These are phyloP conservation scores for Andrena dorsata DNA, from an alignment of 2,888 invertebrate genomes.

Conservation along the genomic window DNA sequence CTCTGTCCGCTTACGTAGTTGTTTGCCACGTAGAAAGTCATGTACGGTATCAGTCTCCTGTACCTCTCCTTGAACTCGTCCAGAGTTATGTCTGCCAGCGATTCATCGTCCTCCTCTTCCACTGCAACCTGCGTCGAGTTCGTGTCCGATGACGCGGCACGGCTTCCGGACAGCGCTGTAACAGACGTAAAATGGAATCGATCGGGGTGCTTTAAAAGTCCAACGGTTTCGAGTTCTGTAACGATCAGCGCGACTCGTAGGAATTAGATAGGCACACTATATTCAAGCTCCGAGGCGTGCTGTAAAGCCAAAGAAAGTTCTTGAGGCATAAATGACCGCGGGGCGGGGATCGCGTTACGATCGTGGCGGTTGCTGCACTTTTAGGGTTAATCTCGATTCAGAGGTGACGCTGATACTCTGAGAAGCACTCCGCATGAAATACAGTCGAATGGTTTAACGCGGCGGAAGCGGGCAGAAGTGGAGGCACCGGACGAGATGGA, in stretches of 20 bases:
- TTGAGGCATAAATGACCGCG: neutral
- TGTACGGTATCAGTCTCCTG: constrained; percentile 92
- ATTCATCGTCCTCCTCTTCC: constrained; percentile 68
- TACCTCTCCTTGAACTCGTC: constrained; percentile 88
- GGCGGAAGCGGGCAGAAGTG: constrained; percentile 1
- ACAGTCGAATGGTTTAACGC: constrained; percentile 18
- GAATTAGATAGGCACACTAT: no score
- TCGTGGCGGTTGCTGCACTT: neutral
- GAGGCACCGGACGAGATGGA: constrained; percentile 9
- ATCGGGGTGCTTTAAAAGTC: no score
- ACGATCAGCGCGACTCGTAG: no score
- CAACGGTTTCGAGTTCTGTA: no score
- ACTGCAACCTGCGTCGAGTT: constrained; percentile 67
- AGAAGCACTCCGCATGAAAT: constrained; percentile 9
- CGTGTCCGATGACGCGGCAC: constrained; percentile 38
- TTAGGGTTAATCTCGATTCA: constrained; percentile 16
- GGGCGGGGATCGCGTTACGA: neutral
- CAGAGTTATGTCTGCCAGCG: constrained; percentile 80
- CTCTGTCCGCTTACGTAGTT: constrained; percentile 86
- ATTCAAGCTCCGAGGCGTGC: no score
- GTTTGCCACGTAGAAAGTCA: constrained; percentile 91
- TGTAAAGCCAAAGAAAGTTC: neutral
- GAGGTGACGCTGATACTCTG: neutral
- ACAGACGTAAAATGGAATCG: constrained; percentile 37
- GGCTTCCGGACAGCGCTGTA: constrained; percentile 73